phyloP scores from a whole-genome alignment of 2,113 vertebrate species.

The Forbesichthys agassizii region DNA sequence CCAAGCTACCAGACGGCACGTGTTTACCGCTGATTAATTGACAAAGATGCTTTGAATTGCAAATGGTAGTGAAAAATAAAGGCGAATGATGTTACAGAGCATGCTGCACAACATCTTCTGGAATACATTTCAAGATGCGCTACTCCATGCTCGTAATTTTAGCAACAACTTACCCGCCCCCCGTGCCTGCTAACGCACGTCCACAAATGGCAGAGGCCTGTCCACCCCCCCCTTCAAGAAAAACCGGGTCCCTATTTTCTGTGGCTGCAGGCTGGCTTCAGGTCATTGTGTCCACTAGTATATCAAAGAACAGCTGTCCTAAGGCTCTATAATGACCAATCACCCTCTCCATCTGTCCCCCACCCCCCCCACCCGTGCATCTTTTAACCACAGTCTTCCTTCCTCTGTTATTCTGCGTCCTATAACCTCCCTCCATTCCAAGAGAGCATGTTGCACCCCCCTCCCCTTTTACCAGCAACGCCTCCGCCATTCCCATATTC shows the following conservation, averaged over 20 bases:
- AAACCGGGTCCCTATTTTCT: constrained; percentile 80
- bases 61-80: constrained; percentile 57
- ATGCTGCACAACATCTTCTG: constrained; percentile 39
- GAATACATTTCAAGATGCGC: constrained; percentile 72
- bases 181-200: constrained; percentile 64
- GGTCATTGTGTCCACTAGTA: constrained; percentile 84
- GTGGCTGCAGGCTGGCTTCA: constrained; percentile 79
- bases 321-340: constrained; percentile 78
- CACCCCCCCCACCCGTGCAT: constrained; percentile 62
- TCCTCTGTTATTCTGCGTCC: constrained; percentile 25
- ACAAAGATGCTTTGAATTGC: constrained; percentile 58
- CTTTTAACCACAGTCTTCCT: constrained; percentile 57
- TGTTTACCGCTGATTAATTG: constrained; percentile 64
- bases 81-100: constrained; percentile 28
- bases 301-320: constrained; percentile 84
- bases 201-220: constrained; percentile 73
- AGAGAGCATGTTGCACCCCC: constrained; percentile 39
- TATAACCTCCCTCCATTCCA: constrained; percentile 23
- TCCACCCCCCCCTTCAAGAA: constrained; percentile 58
- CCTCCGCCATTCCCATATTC: constrained; percentile 33
- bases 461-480: constrained; percentile 1
- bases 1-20: constrained; percentile 53
- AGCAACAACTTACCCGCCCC: constrained; percentile 70
- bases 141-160: constrained; percentile 76
- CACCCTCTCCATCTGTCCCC: constrained; percentile 79